A percentile compares a stretch with the other conserved stretches of the same genome.
phyloP scores from a whole-genome alignment of 2,888 invertebrate species.

The Tuberolachnus salignus region DNA sequence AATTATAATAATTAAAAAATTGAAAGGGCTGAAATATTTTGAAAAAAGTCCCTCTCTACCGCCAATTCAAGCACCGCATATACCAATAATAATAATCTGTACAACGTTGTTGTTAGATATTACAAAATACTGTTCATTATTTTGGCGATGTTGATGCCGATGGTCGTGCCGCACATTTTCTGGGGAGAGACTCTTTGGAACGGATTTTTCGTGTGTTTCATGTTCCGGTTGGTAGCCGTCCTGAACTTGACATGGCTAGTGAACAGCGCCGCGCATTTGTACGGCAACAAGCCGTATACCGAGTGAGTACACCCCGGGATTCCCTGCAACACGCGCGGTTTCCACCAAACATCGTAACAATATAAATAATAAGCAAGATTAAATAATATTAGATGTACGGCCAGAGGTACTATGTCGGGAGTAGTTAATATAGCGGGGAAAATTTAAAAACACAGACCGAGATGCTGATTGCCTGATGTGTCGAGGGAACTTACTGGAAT shows the following conservation, averaged over 20 bases:
- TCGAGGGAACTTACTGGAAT: no score
- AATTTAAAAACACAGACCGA: no score
- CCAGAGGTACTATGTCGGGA: no score
- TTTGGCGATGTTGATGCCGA: constrained; percentile 69
- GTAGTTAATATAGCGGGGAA: no score
- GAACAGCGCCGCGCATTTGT: constrained; percentile 81
- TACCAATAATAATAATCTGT: constrained; percentile 9
- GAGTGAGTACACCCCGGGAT: constrained; percentile 64
- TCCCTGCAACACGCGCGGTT: no score
- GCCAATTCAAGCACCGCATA: background rate
- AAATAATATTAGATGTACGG: no score
- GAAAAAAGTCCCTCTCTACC: no score
- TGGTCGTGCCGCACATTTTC: constrained; percentile 70
- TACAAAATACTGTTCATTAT: constrained; percentile 69
- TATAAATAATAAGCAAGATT: no score
- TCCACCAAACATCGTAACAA: background rate
- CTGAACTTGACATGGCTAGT: constrained; percentile 83
- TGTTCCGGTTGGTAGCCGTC: constrained; percentile 69
- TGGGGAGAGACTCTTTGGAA: constrained; percentile 73
- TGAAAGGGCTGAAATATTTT: no score
- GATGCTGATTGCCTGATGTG: no score
- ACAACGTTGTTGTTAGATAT: constrained; percentile 65
- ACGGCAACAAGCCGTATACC: constrained; percentile 80
- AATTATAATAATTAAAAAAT: no score
- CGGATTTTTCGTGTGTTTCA: constrained; percentile 69